Percentiles rank a stretch among this genome's conserved stretches.
Conservation (phyloP, 1,140 invertebrate genomes). For the Aphelenchoides besseyi region DNA sequence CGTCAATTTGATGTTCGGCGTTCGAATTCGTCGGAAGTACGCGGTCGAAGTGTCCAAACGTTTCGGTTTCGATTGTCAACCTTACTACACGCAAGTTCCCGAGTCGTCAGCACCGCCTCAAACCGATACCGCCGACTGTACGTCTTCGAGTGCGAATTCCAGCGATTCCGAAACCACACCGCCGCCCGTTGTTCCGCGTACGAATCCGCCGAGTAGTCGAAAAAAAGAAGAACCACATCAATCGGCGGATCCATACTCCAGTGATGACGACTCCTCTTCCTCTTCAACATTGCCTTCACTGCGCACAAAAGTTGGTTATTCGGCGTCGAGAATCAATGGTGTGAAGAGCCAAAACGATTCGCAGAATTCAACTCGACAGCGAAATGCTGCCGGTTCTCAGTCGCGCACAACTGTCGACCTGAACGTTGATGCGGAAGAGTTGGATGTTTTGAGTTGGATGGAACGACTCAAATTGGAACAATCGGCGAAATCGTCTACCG, state of each 20-base stretch:
- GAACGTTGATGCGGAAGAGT: neutral
- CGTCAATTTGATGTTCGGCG: neutral
- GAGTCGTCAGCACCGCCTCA: neutral
- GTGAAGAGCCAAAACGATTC: neutral
- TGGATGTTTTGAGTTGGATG: constrained; percentile 5
- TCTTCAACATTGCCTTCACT: neutral
- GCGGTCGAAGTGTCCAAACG: neutral
- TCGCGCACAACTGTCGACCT: neutral
- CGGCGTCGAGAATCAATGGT: constrained; percentile 13
- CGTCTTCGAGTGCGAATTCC: neutral
- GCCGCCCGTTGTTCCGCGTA: neutral
- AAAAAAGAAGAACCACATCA: neutral
- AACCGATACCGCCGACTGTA: neutral
- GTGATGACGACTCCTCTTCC: neutral
- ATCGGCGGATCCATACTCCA: neutral
- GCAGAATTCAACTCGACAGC: neutral
- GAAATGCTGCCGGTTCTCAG: neutral
- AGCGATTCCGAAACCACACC: neutral
- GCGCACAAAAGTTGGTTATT: constrained; percentile 8
- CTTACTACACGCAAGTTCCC: neutral
- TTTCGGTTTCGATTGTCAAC: constrained; percentile 4
- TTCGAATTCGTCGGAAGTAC: constrained; percentile 19
- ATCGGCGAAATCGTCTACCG: neutral
- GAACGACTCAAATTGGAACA: constrained; percentile 10
- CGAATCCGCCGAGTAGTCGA: neutral